Evolutionary conservation across 2,113 vertebrate genomes (phyloP), one percentile per base, ranked within the genome.

Genomic region (Apeltes quadracus): DNA sequence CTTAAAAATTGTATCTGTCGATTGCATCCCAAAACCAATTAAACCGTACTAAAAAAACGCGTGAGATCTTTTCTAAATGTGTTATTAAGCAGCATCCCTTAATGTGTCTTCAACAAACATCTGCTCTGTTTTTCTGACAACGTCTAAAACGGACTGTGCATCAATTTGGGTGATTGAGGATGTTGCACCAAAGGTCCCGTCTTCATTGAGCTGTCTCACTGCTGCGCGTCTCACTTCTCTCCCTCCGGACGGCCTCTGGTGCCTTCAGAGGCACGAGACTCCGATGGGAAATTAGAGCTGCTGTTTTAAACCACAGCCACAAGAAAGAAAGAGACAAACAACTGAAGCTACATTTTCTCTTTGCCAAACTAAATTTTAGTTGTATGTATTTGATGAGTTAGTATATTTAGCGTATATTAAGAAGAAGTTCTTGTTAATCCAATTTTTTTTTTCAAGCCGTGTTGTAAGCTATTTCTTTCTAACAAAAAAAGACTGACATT

Each of bases 21-120:
- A 9, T 50, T 22, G 12, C 56, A 39, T 29, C 16, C 3, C 12
- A 29, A 50, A 39, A 18, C 56, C 3, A 63, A 32, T 36, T 20
- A 27, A 23, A 61, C 3, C 5, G 1, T 15, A 43, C 44, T 46
- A 7, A 51, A 12, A 23, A 13, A 56, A 64, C 46, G 50, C 54
- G 58, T 7, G 1, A n/a, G n/a, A 63, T 72, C 46, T 12, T 44
- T 15, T 70, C 14, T 32, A 16, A 51, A 75, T 78, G 50, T 9
- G 16, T 72, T 66, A 69, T 71, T 65, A 38, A 79, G 50, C 54
- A 34, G 4, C 15, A 2, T 14, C 63, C 29, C 61, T 44, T 38
- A 66, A 75, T 65, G 74, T 83, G 74, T 83, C 77, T 69, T 84
- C 66, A 82, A 66, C 63, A 29, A 16, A 23, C 67, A 55, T 48